A percentile compares a stretch with the other conserved stretches of the same genome.
phyloP scores from a whole-genome alignment of 23 tunicate genomes.

The Oikopleura dioica region DNA sequence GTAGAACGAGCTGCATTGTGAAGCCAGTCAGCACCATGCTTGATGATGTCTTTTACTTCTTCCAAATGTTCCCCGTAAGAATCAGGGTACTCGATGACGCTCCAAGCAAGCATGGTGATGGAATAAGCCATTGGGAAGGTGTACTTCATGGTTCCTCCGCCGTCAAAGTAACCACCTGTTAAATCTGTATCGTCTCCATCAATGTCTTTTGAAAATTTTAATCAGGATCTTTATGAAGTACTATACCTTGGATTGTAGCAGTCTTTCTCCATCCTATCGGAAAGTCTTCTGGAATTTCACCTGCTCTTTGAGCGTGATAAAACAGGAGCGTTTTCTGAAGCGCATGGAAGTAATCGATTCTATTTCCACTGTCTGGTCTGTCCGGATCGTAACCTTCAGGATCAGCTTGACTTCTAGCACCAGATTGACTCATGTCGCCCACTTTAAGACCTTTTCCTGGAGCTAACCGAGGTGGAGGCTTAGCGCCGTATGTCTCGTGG shows the following conservation, averaged over 20 bases:
- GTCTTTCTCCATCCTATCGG: neutral
- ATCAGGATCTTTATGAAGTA: neutral
- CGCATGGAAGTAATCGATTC: conserved; percentile 17
- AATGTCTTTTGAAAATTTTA: neutral
- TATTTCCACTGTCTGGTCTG: neutral
- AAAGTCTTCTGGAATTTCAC: neutral
- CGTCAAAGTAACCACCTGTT: conserved; percentile 62
- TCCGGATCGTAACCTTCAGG: no score
- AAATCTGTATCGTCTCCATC: conserved; percentile 13
- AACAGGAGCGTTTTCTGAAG: conserved; percentile 33
- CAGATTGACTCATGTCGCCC: neutral
- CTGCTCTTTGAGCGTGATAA: conserved; percentile 60
- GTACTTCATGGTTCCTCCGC: conserved; percentile 33
- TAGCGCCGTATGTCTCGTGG: neutral
- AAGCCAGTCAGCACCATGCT: neutral
- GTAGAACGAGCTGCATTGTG: neutral
- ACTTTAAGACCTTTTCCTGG: neutral
- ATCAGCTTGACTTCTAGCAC: neutral
- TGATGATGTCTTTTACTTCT: conserved; percentile 18
- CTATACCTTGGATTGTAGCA: neutral
- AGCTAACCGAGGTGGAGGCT: neutral
- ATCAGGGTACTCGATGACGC: conserved; percentile 36
- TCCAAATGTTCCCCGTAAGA: conserved; percentile 19
- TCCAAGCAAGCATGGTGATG: conserved; percentile 74
- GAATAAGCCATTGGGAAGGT: conserved; percentile 41